These are phyloP conservation scores for Aldabrachelys gigantea DNA, from an alignment of 2,113 vertebrate genomes.

Conservation along the genomic window DNA sequence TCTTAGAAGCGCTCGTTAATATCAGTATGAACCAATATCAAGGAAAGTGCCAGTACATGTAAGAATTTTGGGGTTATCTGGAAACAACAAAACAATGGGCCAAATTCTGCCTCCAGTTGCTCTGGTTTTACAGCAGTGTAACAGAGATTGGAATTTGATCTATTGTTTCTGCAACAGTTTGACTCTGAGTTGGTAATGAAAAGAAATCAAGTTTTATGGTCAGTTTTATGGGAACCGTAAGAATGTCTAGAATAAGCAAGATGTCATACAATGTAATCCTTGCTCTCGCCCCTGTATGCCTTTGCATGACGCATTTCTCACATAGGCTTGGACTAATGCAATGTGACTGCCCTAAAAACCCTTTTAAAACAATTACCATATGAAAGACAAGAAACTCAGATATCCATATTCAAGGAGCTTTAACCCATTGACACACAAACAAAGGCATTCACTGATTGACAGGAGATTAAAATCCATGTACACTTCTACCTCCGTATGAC, in stretches of 20 bases:
- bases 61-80: not conserved
- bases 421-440: not conserved
- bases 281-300: not conserved
- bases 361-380: not conserved
- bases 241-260: not conserved
- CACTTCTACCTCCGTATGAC: too few species aligned
- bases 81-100: not conserved
- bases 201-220: not conserved
- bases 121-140: not conserved
- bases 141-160: not conserved
- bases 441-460: not conserved
- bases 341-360: not conserved
- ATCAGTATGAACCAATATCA: not conserved
- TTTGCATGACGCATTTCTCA: not conserved
- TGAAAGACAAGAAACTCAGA: not conserved
- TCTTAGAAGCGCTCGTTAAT: not conserved
- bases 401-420: not conserved
- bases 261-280: not conserved
- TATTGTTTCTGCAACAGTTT: fast-evolving
- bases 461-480: not conserved
- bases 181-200: not conserved
- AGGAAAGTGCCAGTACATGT: not conserved
- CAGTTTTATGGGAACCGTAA: not conserved
- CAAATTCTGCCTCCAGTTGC: not conserved
- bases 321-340: not conserved